phyloP scores from a whole-genome alignment of 2,888 invertebrate genomes.

The Helobdella robusta region DNA sequence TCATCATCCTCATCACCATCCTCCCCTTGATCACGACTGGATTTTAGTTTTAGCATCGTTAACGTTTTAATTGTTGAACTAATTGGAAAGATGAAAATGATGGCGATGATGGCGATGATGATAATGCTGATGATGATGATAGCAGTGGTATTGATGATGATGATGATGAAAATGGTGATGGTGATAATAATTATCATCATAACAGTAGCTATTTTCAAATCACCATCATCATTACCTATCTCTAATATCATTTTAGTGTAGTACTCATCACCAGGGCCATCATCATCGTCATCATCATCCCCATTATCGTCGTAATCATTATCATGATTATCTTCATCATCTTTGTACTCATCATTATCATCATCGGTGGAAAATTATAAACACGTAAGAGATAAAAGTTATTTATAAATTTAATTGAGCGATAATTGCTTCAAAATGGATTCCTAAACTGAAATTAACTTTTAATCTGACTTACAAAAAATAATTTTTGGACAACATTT shows the following conservation, averaged over 20 bases:
- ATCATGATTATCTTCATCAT: no score
- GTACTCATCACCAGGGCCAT: not conserved
- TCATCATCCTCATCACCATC: constrained; percentile 21
- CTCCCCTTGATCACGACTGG: not conserved
- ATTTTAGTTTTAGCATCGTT: not conserved
- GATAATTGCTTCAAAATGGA: no score
- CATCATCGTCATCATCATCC: not conserved
- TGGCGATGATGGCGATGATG: constrained; percentile 19
- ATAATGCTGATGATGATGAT: constrained; percentile 20
- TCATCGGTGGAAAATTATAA: no score
- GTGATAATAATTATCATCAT: constrained; percentile 28
- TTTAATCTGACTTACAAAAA: no score
- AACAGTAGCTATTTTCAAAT: constrained; percentile 7
- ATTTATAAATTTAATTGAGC: no score
- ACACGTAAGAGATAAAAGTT: no score
- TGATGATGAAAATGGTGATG: constrained; percentile 24
- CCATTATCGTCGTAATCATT: no score
- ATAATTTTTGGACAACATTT: no score
- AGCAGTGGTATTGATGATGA: constrained; percentile 24
- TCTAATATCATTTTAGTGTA: not conserved
- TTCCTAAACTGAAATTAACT: no score
- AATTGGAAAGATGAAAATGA: constrained; percentile 6
- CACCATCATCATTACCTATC: constrained; percentile 1
- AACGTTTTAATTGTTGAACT: not conserved
- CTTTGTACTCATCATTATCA: no score